Evolutionary conservation across 2,888 invertebrate species (phyloP), one percentile per base, ranked within the genome.

Genomic region (Synanthedon myopaeformis): DNA sequence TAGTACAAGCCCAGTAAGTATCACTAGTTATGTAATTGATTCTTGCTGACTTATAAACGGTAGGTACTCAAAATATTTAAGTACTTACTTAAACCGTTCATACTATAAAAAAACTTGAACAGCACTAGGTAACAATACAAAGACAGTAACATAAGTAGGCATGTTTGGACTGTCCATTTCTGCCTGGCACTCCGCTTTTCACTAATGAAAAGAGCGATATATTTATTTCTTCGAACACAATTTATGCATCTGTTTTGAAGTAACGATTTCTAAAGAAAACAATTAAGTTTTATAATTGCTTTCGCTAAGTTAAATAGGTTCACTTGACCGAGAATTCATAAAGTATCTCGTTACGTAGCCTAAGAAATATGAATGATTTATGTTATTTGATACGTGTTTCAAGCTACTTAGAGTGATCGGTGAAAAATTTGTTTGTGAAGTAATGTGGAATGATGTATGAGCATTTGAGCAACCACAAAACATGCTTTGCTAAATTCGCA

Each of bases 291-390:
- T 70, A 63, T 72, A 71, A 80, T 77, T 72, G 76, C 66, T 59
- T 59, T 59, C 59, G 61, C 66, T 59, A 61, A 63, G 60, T 61
- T 62, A 63, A 68, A 69, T 57, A 62, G 61, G 68, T 48, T 61
- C 66, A 76, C 78, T 86, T 86, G 86, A 86, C 86, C 85, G 75
- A 71, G 63, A 74, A 71, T 61, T 56, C 54, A 59, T 53, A 67
- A 69, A 70, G 64, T 82, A 77, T 84, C 75, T 49, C n/a, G 58
- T 84, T 82, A 63, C 83, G 54, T 52, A 55, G 53, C 55, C 55
- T 51, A 17, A 54, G 59, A 69, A 69, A 65, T 70, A 73, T 79
- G 73, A 78, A 82, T 79, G 69, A 63, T 60, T 58, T 53, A 53
- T 42, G 81, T 72, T 63, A 83, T 72, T 55, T 58, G 76, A 83